These are phyloP conservation scores for Polyploca ridens DNA, from an alignment of 2,888 invertebrate species.

Conservation along the genomic window DNA sequence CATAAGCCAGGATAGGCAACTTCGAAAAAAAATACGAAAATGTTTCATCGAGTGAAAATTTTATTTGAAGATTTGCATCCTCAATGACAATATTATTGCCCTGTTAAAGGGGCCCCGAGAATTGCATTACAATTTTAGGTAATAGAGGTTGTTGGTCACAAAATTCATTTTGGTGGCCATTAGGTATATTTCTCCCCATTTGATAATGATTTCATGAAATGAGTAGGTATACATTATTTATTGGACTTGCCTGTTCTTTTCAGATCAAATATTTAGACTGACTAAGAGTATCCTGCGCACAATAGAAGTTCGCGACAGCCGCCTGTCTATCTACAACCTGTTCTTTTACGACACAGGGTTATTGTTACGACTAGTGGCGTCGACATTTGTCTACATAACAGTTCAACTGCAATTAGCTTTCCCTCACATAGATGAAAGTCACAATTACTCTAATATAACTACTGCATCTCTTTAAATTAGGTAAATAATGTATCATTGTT, in stretches of 20 bases:
- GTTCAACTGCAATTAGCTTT: constrained; percentile 62
- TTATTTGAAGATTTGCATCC: too few species aligned
- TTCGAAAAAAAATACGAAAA: too few species aligned
- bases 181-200: too few species aligned
- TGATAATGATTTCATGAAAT: too few species aligned
- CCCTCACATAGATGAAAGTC: constrained; percentile 33
- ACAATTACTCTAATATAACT: constrained; percentile 2
- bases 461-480: background rate
- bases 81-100: too few species aligned
- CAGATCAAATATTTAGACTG: constrained; percentile 52
- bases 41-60: too few species aligned
- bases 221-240: background rate
- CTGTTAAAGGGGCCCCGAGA: too few species aligned
- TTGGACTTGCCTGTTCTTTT: constrained; percentile 21
- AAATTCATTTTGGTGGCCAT: too few species aligned
- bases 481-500: background rate
- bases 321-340: constrained; percentile 47
- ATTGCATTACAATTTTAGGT: too few species aligned
- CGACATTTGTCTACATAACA: constrained; percentile 63
- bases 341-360: constrained; percentile 48
- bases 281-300: constrained; percentile 47
- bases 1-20: too few species aligned
- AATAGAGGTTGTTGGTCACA: too few species aligned
- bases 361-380: constrained; percentile 48
- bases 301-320: constrained; percentile 44